These are phyloP conservation scores for Nautilus pompilius DNA, from an alignment of 1,140 invertebrate genomes.

Conservation along the genomic window DNA sequence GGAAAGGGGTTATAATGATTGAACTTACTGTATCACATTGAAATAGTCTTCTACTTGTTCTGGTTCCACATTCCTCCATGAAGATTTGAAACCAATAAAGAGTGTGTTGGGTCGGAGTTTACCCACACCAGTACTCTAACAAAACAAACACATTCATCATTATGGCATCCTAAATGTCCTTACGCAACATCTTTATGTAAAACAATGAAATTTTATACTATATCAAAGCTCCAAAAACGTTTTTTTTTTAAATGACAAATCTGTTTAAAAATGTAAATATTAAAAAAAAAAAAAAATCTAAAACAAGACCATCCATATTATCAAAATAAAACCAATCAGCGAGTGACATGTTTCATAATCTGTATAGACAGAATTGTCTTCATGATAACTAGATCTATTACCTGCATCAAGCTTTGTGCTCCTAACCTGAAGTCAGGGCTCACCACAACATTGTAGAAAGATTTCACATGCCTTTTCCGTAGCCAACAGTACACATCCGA, in stretches of 20 bases:
- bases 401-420: conserved; percentile 67
- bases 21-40: conserved; percentile 84
- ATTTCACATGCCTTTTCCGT: conserved; percentile 75
- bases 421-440: conserved; percentile 75
- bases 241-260: not conserved
- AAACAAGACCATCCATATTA: no score
- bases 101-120: conserved; percentile 91
- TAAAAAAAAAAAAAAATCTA: not conserved
- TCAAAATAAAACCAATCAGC: no score
- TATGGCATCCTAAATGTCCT: no score
- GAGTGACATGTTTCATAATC: not conserved
- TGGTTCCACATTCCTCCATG: conserved; percentile 71
- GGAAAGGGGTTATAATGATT: no score
- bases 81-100: conserved; percentile 89
- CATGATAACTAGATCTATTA: conserved; percentile 19
- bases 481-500: conserved; percentile 72
- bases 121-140: conserved; percentile 78
- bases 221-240: no score
- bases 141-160: conserved; percentile 53
- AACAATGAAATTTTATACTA: no score
- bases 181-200: no score
- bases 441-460: conserved; percentile 83
- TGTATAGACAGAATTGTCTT: not conserved
- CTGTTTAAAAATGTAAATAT: not conserved
- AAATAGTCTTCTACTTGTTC: conserved; percentile 79